phyloP scores from a whole-genome alignment of 2,888 invertebrate genomes.

The Acronicta leporina region DNA sequence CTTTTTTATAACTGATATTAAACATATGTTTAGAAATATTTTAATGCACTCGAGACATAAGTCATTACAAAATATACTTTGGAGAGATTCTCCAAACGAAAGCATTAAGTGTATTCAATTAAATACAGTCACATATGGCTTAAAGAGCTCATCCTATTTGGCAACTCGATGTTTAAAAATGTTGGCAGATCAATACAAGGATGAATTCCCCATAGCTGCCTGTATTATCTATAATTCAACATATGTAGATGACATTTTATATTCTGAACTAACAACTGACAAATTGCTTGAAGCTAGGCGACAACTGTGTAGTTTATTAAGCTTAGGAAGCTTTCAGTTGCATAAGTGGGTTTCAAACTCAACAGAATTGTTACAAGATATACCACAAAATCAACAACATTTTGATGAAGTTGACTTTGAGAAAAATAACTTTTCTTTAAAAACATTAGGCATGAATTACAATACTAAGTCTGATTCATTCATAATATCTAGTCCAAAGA shows the following conservation, averaged over 20 bases:
- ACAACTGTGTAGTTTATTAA: no score
- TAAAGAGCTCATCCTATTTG: conserved; percentile 7
- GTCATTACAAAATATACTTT: no score
- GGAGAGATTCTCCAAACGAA: no score
- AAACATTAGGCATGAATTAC: conserved; percentile 4
- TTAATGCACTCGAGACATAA: no score
- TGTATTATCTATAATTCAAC: conserved; percentile 1
- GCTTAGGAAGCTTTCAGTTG: not conserved
- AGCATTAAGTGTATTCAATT: conserved; percentile 6
- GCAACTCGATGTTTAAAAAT: conserved; percentile 1
- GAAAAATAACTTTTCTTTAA: not conserved
- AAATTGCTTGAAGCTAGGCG: no score
- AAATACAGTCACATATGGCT: conserved; percentile 5
- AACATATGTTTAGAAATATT: no score
- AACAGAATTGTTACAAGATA: conserved; percentile 2
- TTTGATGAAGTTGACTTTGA: conserved; percentile 4
- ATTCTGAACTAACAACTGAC: no score
- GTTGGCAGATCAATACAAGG: not conserved
- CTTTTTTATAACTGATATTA: no score
- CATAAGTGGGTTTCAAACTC: conserved; percentile 9
- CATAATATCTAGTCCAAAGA: not conserved
- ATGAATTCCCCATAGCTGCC: not conserved
- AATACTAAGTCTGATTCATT: conserved; percentile 2
- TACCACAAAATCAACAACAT: conserved; percentile 1
- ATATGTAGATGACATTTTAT: conserved; percentile 4